Evolutionary conservation across 2,888 invertebrate species (phyloP).

Genomic region (Drosophila nigricruria): DNA sequence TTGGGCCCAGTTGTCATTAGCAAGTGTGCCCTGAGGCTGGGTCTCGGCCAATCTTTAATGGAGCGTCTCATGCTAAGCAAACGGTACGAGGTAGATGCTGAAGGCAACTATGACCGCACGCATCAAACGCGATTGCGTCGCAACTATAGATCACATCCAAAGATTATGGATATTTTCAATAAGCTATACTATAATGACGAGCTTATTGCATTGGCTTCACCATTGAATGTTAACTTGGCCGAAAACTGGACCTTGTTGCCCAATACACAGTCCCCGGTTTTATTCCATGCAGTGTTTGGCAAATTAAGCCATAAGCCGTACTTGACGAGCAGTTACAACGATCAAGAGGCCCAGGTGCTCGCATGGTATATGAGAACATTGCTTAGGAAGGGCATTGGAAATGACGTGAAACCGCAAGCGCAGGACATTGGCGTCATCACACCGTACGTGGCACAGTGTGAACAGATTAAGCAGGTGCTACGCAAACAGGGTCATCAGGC

Average conservation of each 20-base stretch:
- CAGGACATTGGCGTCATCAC: constrained; percentile 87
- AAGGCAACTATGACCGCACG: constrained; percentile 86
- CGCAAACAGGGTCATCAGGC: constrained; percentile 55
- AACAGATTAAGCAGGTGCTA: constrained; percentile 61
- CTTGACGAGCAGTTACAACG: constrained; percentile 5
- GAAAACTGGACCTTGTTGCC: constrained; percentile 84
- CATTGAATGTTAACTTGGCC: constrained; percentile 54
- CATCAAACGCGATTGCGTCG: constrained; percentile 90
- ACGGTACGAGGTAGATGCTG: constrained; percentile 82
- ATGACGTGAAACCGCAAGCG: constrained; percentile 37
- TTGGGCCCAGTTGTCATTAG: constrained; percentile 88
- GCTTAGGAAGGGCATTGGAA: constrained; percentile 1
- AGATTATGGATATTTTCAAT: constrained; percentile 89
- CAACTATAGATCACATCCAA: constrained; percentile 91
- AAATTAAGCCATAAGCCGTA: background rate
- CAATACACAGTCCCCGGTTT: constrained; percentile 86
- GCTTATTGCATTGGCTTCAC: constrained; percentile 85
- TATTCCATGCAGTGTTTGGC: constrained; percentile 86
- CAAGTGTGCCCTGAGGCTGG: constrained; percentile 68
- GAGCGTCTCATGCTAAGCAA: constrained; percentile 88
- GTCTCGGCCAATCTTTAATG: constrained; percentile 87
- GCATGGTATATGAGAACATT: constrained; percentile 2
- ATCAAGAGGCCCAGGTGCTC: constrained; percentile 9
- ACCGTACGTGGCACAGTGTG: constrained; percentile 85
- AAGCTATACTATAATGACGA: constrained; percentile 90